A percentile compares a stretch with the other conserved stretches of the same genome.
Evolutionary conservation across 64 coral and sea anemone genomes (phyloP).

Genomic region (Cladopsammia gracilis): DNA sequence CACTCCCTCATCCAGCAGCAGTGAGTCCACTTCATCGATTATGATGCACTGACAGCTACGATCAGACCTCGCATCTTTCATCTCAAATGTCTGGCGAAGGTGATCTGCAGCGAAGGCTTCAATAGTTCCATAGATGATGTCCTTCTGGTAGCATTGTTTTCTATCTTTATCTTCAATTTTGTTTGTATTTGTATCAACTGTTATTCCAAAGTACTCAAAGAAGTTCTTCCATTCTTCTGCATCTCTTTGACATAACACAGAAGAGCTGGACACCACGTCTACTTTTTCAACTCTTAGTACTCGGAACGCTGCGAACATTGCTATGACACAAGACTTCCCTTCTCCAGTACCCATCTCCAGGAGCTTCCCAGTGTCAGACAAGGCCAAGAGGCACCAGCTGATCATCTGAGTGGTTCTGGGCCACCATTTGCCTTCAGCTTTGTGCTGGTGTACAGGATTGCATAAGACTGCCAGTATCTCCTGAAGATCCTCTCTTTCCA

Average conservation of each 20-base stretch:
- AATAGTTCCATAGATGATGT: conserved; percentile 44
- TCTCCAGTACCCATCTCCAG: conserved; percentile 47
- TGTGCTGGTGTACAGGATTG: not conserved
- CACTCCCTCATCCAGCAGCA: conserved; percentile 45
- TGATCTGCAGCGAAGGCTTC: conserved; percentile 26
- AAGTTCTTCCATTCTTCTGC: not conserved
- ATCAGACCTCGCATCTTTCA: conserved; percentile 37
- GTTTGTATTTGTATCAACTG: conserved; percentile 14
- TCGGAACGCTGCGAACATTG: conserved; percentile 34
- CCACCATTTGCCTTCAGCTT: conserved; percentile 8
- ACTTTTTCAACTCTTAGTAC: conserved; percentile 15
- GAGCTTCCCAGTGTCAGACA: conserved; percentile 1
- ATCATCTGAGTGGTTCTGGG: conserved; percentile 30
- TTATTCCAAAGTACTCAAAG: not conserved
- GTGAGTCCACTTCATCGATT: conserved; percentile 47
- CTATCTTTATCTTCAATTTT: conserved; percentile 34
- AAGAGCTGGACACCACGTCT: conserved; percentile 28
- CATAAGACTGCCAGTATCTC: conserved; percentile 15
- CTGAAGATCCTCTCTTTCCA: not conserved
- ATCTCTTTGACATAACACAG: conserved; percentile 44
- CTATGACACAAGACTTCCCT: conserved; percentile 48
- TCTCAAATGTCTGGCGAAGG: conserved; percentile 36
- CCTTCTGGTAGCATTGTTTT: conserved; percentile 21
- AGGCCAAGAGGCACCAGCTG: conserved; percentile 33
- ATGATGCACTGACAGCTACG: conserved; percentile 10